Conservation (phyloP, 2,113 vertebrate species). For the Corydoras maculifer region DNA sequence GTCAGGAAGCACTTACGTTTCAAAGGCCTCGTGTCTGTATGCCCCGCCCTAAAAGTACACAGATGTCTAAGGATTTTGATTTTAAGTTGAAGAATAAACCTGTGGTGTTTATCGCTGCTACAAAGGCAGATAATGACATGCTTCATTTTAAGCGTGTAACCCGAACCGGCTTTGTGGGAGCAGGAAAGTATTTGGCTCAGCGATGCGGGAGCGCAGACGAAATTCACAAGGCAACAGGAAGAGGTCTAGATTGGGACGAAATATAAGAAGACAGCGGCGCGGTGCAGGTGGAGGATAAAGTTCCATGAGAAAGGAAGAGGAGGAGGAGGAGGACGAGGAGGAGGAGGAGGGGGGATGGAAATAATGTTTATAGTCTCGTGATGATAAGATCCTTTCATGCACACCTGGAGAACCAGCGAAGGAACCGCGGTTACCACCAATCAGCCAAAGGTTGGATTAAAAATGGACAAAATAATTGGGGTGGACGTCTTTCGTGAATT, state of each 20-base stretch:
- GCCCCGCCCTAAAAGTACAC: too few relatives aligned
- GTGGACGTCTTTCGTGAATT: too few relatives aligned
- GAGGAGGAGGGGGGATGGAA: constrained; percentile 12
- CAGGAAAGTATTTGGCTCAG: background rate
- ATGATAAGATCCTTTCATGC: constrained; percentile 3
- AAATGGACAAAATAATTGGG: too few relatives aligned
- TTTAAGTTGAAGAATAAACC: background rate
- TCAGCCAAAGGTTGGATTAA: too few relatives aligned
- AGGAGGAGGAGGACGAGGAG: background rate
- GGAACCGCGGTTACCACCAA: too few relatives aligned
- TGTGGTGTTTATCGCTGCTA: background rate
- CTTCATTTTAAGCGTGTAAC: constrained; percentile 2
- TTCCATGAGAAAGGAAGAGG: constrained; percentile 3
- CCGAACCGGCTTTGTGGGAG: background rate
- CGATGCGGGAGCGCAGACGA: background rate
- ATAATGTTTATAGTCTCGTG: constrained; percentile 14
- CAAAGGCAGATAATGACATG: background rate
- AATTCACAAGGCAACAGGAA: constrained; percentile 14
- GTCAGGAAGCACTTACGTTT: too few relatives aligned
- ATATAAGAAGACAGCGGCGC: constrained; percentile 9
- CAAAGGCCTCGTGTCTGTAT: too few relatives aligned
- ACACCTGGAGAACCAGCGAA: too few relatives aligned
- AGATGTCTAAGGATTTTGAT: background rate
- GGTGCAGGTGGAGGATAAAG: constrained; percentile 21
- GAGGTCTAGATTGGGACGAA: background rate